These are phyloP conservation scores for Apeira syringaria DNA, from an alignment of 2,888 invertebrate species.

Conservation along the genomic window DNA sequence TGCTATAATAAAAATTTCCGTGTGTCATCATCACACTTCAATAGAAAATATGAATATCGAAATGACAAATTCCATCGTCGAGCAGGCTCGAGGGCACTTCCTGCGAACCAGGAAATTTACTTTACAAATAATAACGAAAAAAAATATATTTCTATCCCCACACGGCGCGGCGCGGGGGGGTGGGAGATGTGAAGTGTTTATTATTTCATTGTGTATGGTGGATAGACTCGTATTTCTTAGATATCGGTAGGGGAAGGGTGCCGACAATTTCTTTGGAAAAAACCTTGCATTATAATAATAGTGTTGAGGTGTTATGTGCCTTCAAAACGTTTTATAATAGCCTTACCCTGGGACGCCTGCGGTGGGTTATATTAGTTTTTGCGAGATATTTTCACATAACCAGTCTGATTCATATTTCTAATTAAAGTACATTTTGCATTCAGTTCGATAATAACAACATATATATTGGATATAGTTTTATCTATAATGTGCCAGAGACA, in stretches of 20 bases:
- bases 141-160: constrained; percentile 40
- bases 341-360: constrained; percentile 9
- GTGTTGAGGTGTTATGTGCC: constrained; percentile 25
- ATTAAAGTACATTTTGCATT: no score
- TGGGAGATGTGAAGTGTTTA: constrained; percentile 51
- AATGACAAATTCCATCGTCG: constrained; percentile 32
- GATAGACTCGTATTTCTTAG: constrained; percentile 31
- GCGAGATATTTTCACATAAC: no score
- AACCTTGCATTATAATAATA: constrained; percentile 26
- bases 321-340: constrained; percentile 25
- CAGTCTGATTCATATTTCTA: no score
- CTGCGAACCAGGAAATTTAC: constrained; percentile 35
- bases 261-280: constrained; percentile 36
- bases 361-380: constrained; percentile 5
- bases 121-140: constrained; percentile 38
- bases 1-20: constrained; percentile 8
- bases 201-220: constrained; percentile 51
- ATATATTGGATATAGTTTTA: no score
- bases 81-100: constrained; percentile 29
- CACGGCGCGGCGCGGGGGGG: constrained; percentile 34
- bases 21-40: constrained; percentile 14
- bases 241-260: constrained; percentile 30
- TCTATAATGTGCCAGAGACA: no score
- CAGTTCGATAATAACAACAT: no score
- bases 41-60: constrained; percentile 33